Percentiles rank a stretch among this genome's conserved stretches.
Evolutionary conservation across 2,113 vertebrate species (phyloP).

Genomic region (Mystacornis crossleyi): DNA sequence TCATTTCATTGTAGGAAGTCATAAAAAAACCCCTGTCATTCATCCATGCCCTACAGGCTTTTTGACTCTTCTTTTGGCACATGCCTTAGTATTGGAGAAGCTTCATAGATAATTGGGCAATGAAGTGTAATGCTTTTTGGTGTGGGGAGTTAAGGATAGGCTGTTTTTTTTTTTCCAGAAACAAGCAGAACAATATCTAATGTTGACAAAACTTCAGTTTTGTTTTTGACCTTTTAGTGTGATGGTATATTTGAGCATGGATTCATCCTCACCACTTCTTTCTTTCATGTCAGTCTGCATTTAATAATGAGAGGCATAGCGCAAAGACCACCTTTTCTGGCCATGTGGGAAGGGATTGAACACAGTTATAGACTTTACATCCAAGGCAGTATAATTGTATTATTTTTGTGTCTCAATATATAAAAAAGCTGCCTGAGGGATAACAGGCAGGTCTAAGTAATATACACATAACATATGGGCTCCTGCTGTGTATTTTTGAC

Average conservation of each 20-base stretch:
- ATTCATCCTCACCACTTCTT: background rate
- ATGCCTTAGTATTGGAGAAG: background rate
- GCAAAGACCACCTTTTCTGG: background rate
- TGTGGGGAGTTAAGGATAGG: background rate
- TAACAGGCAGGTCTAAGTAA: background rate
- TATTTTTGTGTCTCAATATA: background rate
- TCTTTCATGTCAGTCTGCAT: background rate
- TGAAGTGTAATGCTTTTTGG: background rate
- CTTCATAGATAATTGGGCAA: background rate
- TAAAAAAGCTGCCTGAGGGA: background rate
- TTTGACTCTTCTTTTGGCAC: background rate
- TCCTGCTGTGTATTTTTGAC: background rate
- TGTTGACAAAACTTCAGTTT: background rate
- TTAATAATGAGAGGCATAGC: background rate
- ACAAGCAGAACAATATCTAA: background rate
- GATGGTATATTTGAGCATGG: background rate
- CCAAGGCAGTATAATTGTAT: background rate
- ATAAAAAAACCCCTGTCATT: conserved; percentile 11
- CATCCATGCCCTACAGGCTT: background rate
- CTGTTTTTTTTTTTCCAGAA: background rate
- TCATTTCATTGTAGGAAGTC: background rate
- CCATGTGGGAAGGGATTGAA: background rate
- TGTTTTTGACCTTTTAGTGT: background rate
- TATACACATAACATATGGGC: background rate
- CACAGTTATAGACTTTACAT: background rate